These are phyloP conservation scores for Zalophus californianus DNA, from an alignment of 2,797 vertebrate genomes.

Conservation along the genomic window DNA sequence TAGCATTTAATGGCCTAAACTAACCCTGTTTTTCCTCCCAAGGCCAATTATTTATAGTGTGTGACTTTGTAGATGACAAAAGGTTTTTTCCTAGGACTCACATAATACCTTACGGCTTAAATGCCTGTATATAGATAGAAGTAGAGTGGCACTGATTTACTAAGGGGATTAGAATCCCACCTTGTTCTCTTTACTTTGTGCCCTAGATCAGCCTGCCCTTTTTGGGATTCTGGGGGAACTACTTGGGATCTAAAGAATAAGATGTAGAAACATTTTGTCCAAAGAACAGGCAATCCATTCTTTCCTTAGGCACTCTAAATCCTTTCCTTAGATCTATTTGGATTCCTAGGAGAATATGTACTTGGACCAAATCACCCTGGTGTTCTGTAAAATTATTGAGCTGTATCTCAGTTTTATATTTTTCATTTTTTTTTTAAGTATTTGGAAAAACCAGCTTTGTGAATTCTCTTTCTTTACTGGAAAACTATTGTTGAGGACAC, in stretches of 20 bases:
- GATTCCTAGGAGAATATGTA: background rate
- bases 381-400: background rate
- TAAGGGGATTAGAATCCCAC: background rate
- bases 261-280: background rate
- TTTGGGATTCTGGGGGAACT: background rate
- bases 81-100: background rate
- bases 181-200: background rate
- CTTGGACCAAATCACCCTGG: background rate
- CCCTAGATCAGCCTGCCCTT: background rate
- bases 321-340: background rate
- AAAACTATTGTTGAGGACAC: background rate
- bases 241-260: background rate
- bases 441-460: background rate
- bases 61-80: background rate
- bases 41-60: background rate
- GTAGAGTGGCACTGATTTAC: background rate
- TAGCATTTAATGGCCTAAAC: background rate
- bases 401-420: background rate
- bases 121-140: background rate
- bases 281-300: background rate
- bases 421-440: background rate
- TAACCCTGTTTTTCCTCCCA: background rate
- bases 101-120: background rate
- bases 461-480: constrained; percentile 17
- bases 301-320: background rate